A percentile compares a stretch with the other conserved stretches of the same genome.
Evolutionary conservation across 2,797 vertebrate species (phyloP).

Genomic region (Arctocebus calabarensis): DNA sequence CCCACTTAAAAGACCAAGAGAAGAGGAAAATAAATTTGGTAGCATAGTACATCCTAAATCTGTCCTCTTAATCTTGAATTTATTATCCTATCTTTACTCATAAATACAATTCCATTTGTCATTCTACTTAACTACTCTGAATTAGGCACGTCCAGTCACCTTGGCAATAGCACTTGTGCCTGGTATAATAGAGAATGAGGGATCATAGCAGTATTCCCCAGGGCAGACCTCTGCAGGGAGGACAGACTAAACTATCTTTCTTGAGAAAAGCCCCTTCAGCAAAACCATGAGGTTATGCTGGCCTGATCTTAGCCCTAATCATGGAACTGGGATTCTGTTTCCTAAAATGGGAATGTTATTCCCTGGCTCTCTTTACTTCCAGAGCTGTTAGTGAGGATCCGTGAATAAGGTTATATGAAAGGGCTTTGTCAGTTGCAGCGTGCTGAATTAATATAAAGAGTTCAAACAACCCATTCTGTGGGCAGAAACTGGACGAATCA

Average conservation of each 20-base stretch:
- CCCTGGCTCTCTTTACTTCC: neutral
- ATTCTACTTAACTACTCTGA: neutral
- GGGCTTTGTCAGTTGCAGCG: neutral
- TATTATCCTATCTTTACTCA: neutral
- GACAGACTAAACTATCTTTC: neutral
- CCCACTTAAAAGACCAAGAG: neutral
- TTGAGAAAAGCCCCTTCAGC: neutral
- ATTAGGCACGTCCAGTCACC: neutral
- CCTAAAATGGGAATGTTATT: neutral
- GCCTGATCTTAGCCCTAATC: neutral
- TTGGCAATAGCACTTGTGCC: neutral
- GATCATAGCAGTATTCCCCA: neutral
- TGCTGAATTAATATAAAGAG: too few species aligned
- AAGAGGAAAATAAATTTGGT: neutral
- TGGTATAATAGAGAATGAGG: neutral
- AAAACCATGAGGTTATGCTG: neutral
- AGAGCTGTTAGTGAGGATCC: neutral
- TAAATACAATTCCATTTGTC: neutral
- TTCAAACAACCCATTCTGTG: neutral
- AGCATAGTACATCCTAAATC: neutral
- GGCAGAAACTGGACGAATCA: neutral
- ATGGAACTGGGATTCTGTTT: neutral
- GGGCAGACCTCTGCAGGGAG: neutral
- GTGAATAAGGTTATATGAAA: accelerated
- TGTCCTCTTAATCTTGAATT: neutral